Percentiles rank a stretch among this genome's conserved stretches.
Evolutionary conservation across 1,140 invertebrate species (phyloP).

Genomic region (Meloidogyne hapla): DNA sequence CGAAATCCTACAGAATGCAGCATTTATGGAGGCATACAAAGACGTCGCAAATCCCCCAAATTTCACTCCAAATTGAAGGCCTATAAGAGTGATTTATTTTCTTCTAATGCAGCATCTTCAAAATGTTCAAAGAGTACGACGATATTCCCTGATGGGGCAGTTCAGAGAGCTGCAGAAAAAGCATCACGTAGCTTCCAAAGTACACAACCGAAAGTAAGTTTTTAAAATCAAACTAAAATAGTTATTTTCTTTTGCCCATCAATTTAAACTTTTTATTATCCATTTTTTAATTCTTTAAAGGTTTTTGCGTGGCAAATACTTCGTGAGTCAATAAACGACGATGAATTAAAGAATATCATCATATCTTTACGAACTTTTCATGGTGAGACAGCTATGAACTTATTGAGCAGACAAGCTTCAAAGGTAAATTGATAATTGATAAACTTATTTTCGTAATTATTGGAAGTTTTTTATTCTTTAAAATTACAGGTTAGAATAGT

Average conservation of each 20-base stretch:
- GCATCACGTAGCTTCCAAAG: constrained; percentile 60
- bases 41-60: background rate
- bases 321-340: constrained; percentile 62
- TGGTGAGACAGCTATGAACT: constrained; percentile 59
- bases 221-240: background rate
- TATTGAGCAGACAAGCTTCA: constrained; percentile 55
- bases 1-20: background rate
- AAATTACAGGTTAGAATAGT: constrained; percentile 58
- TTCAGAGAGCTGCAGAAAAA: constrained; percentile 60
- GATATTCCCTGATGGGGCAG: constrained; percentile 61
- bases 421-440: constrained; percentile 46
- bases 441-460: background rate
- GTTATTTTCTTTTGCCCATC: background rate
- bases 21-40: background rate
- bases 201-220: constrained; percentile 61
- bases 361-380: constrained; percentile 63
- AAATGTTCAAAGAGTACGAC: background rate
- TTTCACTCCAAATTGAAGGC: background rate
- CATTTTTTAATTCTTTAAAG: constrained; percentile 45
- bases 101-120: background rate
- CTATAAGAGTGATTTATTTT: background rate
- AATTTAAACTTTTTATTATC: too few species aligned
- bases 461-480: too few species aligned
- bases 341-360: constrained; percentile 63
- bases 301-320: constrained; percentile 64